These are phyloP conservation scores for Sebastes trivittatus DNA, from an alignment of 2,797 vertebrate species.

Conservation along the genomic window DNA sequence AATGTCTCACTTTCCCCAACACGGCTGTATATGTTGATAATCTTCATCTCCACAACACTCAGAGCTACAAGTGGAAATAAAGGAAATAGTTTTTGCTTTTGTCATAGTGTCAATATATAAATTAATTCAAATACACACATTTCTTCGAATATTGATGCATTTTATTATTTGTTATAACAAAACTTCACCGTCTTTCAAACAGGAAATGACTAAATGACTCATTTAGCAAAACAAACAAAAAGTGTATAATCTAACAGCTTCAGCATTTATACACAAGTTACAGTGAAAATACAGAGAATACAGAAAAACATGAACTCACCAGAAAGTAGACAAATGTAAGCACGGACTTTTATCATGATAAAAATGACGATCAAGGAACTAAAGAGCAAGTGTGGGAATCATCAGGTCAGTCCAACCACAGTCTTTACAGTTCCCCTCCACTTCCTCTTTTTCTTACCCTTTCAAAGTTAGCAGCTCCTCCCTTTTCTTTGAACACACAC, in stretches of 20 bases:
- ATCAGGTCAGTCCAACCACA: background rate
- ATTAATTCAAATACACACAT: fast-evolving
- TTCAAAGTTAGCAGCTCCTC: background rate
- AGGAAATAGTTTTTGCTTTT: background rate
- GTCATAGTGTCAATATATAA: background rate
- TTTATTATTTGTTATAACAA: background rate
- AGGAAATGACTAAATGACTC: no score
- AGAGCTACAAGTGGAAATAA: conserved; percentile 18
- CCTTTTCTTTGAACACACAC: background rate
- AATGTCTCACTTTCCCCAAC: background rate
- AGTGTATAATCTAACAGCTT: background rate
- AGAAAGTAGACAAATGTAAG: background rate
- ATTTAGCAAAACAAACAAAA: no score
- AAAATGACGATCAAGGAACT: fast-evolving
- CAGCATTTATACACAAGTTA: background rate
- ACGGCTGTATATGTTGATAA: fast-evolving
- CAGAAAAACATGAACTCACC: background rate
- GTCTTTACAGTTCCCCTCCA: background rate
- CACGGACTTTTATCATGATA: background rate
- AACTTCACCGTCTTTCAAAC: background rate
- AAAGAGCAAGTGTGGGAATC: background rate
- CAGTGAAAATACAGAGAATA: background rate
- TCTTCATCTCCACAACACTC: background rate
- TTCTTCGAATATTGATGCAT: background rate
- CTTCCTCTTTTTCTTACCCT: background rate